Conservation (phyloP, 2,797 vertebrate genomes). For the Adrianichthys oophorus region DNA sequence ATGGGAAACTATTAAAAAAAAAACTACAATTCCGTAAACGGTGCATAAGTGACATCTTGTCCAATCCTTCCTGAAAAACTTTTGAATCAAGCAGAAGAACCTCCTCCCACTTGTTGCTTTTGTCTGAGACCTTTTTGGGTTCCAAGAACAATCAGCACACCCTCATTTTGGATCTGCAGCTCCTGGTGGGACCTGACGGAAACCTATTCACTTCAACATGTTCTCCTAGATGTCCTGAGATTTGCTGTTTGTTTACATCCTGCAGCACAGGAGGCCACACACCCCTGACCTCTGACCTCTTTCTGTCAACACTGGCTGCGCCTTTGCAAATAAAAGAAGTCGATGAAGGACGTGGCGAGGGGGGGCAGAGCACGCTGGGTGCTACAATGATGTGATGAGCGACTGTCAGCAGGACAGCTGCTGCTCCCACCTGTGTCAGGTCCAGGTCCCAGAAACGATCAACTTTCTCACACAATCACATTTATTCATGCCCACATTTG, state of each 20-base stretch:
- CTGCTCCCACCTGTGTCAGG: slow-evolving; percentile 33
- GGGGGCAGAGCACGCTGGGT: slow-evolving; percentile 4
- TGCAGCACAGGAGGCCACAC: slow-evolving; percentile 13
- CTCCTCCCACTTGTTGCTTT: too few relatives aligned
- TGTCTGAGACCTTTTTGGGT: too few relatives aligned
- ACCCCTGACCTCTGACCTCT: slow-evolving; percentile 56
- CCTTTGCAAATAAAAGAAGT: slow-evolving; percentile 47
- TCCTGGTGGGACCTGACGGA: not conserved
- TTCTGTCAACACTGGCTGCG: slow-evolving; percentile 59
- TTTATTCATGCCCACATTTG: too few relatives aligned
- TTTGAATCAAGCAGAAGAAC: too few relatives aligned
- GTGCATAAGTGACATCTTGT: too few relatives aligned
- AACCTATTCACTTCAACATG: too few relatives aligned
- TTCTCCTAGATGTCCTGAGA: too few relatives aligned
- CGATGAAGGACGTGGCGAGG: slow-evolving; percentile 42
- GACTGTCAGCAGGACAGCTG: slow-evolving; percentile 32
- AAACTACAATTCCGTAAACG: too few relatives aligned
- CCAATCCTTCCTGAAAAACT: too few relatives aligned
- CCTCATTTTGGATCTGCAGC: too few relatives aligned
- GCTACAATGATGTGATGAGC: slow-evolving; percentile 41
- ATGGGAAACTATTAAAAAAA: too few relatives aligned
- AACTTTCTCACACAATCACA: not conserved
- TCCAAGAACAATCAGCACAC: too few relatives aligned
- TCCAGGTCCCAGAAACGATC: not conserved
- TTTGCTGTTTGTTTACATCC: slow-evolving; percentile 37